Base-by-base conservation (phyloP, 2,797 vertebrate species). In the Chelon auratus region DNA sequence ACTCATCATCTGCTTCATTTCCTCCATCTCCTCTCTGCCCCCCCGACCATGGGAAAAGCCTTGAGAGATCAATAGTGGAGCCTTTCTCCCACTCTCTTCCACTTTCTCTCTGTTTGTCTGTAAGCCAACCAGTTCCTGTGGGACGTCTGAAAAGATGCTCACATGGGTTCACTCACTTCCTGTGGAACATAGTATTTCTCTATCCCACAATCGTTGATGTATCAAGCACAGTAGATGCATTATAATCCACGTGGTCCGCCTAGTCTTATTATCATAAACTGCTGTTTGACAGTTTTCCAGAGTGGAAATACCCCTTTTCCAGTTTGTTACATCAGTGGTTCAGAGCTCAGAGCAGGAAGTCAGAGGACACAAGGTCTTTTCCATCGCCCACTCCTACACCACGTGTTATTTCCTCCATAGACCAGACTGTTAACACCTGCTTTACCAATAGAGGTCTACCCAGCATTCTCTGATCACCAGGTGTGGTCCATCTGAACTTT, bases 21-120 rank as follows among this genome's bases (percentile, higher is more conserved):
- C 89, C 89, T 87, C 77, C 74, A 42, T 78, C 82, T 85, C 80
- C 72, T 81, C 79, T 43, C 68, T 89, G 82, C 85, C 77, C 65
- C 24, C 37, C 61, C 1, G 58, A 76, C 85, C 91, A 91, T 93
- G 92, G 91, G 93, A 93, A 93, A 89, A 90, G 72, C 78, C 82
- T 81, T 77, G 18, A 63, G 84, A 89, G 87, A 92, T 92, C 90
- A 90, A 90, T 87, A 81, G 84, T 83, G 81, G 68, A 82, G 68
- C 53, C 53, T 81, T 84, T 84, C 87, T 87, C 86, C 83, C 83
- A 83, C 86, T 90, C 80, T 76, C 77, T 68, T 58, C 57, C 80
- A 75, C 67, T 75, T 56, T 17, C 57, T 69, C 58, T 61, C 22
- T 75, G 37, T 62, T 63, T 58, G 68, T 65, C 60, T 80, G 48